Evolutionary conservation across 2,797 vertebrate species (phyloP).

Genomic region (Pelochelys cantorii): DNA sequence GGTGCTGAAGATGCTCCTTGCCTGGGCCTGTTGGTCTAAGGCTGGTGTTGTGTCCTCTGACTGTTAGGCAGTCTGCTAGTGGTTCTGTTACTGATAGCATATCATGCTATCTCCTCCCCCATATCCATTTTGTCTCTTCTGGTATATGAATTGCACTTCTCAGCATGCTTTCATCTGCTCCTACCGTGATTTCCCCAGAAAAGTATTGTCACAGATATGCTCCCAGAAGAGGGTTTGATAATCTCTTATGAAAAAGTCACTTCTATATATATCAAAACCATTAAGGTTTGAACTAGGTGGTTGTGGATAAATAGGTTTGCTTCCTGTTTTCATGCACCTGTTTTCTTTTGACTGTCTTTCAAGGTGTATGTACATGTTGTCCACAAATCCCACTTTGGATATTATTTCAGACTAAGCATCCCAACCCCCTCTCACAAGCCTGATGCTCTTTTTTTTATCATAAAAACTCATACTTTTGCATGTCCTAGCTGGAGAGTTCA

Average conservation of each 20-base stretch:
- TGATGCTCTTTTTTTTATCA: neutral
- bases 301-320: neutral
- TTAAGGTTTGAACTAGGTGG: too few relatives aligned
- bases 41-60: neutral
- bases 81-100: neutral
- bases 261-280: neutral
- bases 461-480: neutral
- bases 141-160: neutral
- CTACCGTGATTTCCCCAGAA: neutral
- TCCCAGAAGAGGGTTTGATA: neutral
- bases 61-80: neutral
- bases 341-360: neutral
- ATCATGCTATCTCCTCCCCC: neutral
- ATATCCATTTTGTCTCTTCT: fast-evolving
- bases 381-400: neutral
- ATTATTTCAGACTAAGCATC: neutral
- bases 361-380: neutral
- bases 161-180: neutral
- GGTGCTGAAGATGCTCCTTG: too few relatives aligned
- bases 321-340: neutral
- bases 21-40: too few relatives aligned
- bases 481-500: neutral
- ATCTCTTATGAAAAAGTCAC: neutral
- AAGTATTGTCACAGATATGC: neutral
- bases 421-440: neutral